Evolutionary conservation across 2,888 invertebrate species (phyloP).

Genomic region (Cheilosia impressa): DNA sequence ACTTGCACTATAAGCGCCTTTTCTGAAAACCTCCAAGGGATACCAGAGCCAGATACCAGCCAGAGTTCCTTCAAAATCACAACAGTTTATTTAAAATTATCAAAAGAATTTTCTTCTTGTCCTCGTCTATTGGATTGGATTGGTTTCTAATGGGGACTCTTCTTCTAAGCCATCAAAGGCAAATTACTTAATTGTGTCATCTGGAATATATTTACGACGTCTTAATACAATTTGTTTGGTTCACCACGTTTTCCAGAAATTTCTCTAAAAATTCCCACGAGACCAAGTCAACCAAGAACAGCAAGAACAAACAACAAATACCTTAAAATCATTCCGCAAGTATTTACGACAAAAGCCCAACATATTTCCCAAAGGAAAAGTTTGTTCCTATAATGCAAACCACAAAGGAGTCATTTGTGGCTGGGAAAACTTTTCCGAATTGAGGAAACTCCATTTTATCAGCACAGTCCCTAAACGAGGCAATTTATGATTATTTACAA

Average conservation of each 20-base stretch:
- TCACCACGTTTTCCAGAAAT: not conserved
- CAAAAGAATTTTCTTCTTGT: no score
- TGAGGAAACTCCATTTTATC: slow-evolving; percentile 51
- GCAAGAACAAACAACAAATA: slow-evolving; percentile 14
- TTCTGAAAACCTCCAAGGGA: no score
- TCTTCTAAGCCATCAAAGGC: no score
- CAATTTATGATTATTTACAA: slow-evolving; percentile 57
- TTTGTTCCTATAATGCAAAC: slow-evolving; percentile 19
- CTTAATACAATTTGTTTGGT: not conserved
- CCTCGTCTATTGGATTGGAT: no score
- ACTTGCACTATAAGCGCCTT: no score
- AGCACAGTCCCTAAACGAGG: slow-evolving; percentile 38
- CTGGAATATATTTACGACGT: not conserved
- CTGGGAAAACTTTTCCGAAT: slow-evolving; percentile 49
- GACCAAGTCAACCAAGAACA: not conserved
- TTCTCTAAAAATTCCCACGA: slow-evolving; percentile 31
- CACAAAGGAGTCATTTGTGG: slow-evolving; percentile 65
- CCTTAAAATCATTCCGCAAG: slow-evolving; percentile 35
- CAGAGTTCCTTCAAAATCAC: no score
- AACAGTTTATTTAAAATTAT: no score
- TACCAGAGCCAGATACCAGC: no score
- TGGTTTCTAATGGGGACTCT: no score
- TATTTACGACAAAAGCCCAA: slow-evolving; percentile 52
- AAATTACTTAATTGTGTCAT: no score
- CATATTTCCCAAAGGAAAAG: slow-evolving; percentile 37